Evolutionary conservation across 2,888 invertebrate species (phyloP), one percentile per base, ranked within the genome.

Genomic region (Drosophila mimica): DNA sequence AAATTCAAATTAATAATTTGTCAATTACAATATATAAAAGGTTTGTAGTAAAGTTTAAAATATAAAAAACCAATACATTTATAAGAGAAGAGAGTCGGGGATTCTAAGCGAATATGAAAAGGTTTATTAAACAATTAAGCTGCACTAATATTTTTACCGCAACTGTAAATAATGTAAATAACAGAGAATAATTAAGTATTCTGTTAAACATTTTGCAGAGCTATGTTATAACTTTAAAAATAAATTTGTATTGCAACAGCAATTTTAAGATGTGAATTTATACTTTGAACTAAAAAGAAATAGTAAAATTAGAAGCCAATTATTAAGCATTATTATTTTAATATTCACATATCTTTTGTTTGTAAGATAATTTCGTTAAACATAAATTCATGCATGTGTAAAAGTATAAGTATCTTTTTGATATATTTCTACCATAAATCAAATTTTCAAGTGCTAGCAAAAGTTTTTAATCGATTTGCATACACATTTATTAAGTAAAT

Each of bases 11-110:
- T 9, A 46, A 15, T 46, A 20, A 46, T 20, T 46, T 20, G 0
- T 46, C 7, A 20, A 7, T 46, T 20, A 4, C 13, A 15, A 17
- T 5, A 3, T 17, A 1, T 9, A 17, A 28, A 9, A 5, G 4
- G 5, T 5, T 1, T 49, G 17, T 17, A 2, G 15, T 4, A 28
- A 17, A 0, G 15, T 4, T 48, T 9, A 48, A 48, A 28, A 25
- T 25, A 25, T 3, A 25, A 25, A 25, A 20, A 4, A 2, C 6
- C 25, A 25, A 4, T 13, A 13, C 7, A 4, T 15, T 7, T 13
- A 2, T 4, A 20, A 20, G 13, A 1, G 7, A 3, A 20, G 1
- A n/a, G n/a, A n/a, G n/a, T 4, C 13, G 20, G 6, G 7, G 0
- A 13, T 13, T 20, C 7, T 4, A 20, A 13, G 43, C 0, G 20